A percentile compares a stretch with the other conserved stretches of the same genome.
phyloP scores from a whole-genome alignment of 2,113 vertebrate species.

The Poecilia latipinna region DNA sequence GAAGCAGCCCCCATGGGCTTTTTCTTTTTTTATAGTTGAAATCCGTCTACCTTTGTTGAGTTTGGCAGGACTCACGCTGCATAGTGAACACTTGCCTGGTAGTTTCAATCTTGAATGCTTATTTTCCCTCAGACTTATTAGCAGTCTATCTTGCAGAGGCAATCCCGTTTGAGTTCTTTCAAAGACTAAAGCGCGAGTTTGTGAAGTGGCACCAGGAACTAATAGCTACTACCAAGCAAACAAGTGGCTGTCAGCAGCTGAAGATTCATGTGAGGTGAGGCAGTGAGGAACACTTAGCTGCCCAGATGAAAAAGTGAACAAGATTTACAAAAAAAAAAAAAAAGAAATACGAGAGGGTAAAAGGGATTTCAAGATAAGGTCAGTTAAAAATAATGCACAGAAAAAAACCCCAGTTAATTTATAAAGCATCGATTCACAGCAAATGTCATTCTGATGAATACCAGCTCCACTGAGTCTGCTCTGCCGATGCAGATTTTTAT shows the following conservation, averaged over 20 bases:
- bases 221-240: background rate
- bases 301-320: background rate
- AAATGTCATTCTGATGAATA: too few species aligned
- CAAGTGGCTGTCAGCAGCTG: background rate
- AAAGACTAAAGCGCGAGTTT: background rate
- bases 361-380: background rate
- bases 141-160: background rate
- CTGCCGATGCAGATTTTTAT: too few species aligned
- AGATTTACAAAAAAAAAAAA: background rate
- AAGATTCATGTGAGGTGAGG: background rate
- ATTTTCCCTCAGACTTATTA: background rate
- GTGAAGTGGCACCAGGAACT: background rate
- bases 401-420: too few species aligned
- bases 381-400: background rate
- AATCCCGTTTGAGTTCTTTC: background rate
- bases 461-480: too few species aligned
- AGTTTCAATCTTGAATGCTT: background rate
- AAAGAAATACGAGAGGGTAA: background rate
- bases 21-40: background rate
- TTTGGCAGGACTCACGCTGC: background rate
- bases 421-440: too few species aligned
- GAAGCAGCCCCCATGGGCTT: background rate
- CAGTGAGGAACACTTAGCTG: background rate
- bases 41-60: background rate
- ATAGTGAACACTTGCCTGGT: background rate